Percentiles rank a stretch among this genome's conserved stretches.
These are phyloP conservation scores for Tigriopus californicus DNA, from an alignment of 2,888 invertebrate genomes.

Conservation along the genomic window DNA sequence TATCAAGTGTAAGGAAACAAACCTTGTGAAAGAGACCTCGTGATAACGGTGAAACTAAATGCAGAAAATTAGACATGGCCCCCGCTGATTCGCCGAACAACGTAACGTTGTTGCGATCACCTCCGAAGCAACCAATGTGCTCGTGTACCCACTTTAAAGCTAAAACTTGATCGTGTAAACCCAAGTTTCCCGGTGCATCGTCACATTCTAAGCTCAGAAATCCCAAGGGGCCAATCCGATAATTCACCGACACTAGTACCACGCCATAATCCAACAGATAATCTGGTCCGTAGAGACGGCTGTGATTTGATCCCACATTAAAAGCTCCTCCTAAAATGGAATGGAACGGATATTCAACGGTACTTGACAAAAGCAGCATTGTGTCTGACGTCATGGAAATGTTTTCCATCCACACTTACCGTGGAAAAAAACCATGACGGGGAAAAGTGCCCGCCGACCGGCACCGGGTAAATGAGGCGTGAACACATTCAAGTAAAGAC, in stretches of 20 bases:
- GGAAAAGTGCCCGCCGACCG: neutral
- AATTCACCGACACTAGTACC: slow-evolving; percentile 11
- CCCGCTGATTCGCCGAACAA: slow-evolving; percentile 14
- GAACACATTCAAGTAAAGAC: slow-evolving; percentile 10
- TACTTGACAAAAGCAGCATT: neutral
- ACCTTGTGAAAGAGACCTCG: slow-evolving; percentile 7
- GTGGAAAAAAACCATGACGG: slow-evolving; percentile 12
- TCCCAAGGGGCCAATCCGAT: slow-evolving; percentile 11
- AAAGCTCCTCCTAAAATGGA: slow-evolving; percentile 8
- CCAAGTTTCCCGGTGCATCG: neutral
- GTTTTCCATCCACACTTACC: neutral
- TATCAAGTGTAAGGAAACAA: too few species aligned
- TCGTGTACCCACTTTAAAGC: slow-evolving; percentile 8
- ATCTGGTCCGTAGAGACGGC: slow-evolving; percentile 10
- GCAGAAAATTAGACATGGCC: slow-evolving; percentile 6
- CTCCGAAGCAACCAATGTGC: slow-evolving; percentile 5
- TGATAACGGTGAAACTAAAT: slow-evolving; percentile 9
- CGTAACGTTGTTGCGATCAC: slow-evolving; percentile 2
- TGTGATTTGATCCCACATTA: slow-evolving; percentile 3
- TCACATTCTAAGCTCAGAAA: neutral
- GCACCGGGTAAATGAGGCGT: neutral
- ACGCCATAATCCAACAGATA: slow-evolving; percentile 1
- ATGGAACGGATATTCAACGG: too few species aligned
- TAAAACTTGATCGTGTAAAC: slow-evolving; percentile 13
- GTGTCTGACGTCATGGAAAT: neutral